phyloP scores from a whole-genome alignment of 2,888 invertebrate genomes.

The Alloplasta piceator region DNA sequence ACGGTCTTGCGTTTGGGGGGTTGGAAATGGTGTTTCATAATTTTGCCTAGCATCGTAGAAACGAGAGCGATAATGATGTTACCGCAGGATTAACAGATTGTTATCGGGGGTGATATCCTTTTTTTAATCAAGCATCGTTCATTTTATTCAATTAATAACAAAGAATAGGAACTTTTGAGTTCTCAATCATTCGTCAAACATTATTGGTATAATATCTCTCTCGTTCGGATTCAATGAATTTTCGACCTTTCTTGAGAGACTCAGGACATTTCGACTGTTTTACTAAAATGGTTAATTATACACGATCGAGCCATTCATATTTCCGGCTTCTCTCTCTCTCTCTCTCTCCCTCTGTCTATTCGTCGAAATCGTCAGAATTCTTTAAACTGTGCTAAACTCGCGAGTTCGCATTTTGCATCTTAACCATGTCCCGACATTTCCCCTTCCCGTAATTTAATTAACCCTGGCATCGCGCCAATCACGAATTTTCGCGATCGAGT shows the following conservation, averaged over 20 bases:
- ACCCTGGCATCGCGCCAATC: too few relatives aligned
- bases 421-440: too few relatives aligned
- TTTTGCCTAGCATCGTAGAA: conserved; percentile 10
- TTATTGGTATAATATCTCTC: too few relatives aligned
- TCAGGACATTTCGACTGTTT: conserved; percentile 6
- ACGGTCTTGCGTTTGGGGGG: neutral
- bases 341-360: neutral
- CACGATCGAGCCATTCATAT: conserved; percentile 17
- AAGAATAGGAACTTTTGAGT: neutral
- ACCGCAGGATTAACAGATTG: neutral
- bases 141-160: neutral
- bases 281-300: conserved; percentile 25
- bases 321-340: conserved; percentile 16
- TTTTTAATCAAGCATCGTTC: neutral
- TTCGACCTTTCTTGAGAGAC: too few relatives aligned
- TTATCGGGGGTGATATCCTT: neutral
- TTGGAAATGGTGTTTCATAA: conserved; percentile 13
- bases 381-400: too few relatives aligned
- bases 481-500: too few relatives aligned
- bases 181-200: too few relatives aligned
- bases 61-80: neutral
- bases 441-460: too few relatives aligned
- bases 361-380: too few relatives aligned
- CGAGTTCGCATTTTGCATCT: too few relatives aligned
- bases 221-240: too few relatives aligned